Conservation (phyloP, 2,797 vertebrate species). For the Microtus agrestis region DNA sequence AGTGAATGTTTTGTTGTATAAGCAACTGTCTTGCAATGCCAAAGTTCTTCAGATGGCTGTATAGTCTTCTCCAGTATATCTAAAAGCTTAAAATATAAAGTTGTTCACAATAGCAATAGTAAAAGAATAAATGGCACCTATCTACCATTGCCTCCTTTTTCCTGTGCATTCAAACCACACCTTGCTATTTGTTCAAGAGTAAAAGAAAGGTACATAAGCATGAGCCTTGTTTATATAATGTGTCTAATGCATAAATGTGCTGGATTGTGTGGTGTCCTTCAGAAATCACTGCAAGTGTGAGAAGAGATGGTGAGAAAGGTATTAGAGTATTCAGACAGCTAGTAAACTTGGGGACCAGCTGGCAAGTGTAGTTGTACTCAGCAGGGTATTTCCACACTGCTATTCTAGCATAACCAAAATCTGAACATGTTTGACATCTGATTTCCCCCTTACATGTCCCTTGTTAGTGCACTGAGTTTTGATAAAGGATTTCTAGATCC, state of each 20-base stretch:
- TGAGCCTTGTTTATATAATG: neutral
- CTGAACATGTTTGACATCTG: neutral
- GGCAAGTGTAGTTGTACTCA: neutral
- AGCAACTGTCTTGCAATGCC: neutral
- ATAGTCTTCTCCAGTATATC: neutral
- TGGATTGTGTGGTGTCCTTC: neutral
- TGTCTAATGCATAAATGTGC: neutral
- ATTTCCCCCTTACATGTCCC: neutral
- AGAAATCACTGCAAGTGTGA: neutral
- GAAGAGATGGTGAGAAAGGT: conserved; percentile 5
- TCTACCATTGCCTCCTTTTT: neutral
- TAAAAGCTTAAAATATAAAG: neutral
- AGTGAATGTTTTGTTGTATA: neutral
- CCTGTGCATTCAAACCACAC: neutral
- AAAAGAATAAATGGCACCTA: neutral
- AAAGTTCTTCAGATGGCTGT: neutral
- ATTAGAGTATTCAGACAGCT: neutral
- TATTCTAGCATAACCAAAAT: neutral
- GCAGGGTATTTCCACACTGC: neutral
- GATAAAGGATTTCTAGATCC: neutral
- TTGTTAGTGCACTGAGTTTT: conserved; percentile 4
- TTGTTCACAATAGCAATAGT: neutral
- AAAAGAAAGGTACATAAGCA: neutral
- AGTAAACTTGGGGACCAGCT: neutral
- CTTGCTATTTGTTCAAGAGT: neutral